Evolutionary conservation across 2,888 invertebrate genomes (phyloP).

Genomic region (Aphodius sticticus): DNA sequence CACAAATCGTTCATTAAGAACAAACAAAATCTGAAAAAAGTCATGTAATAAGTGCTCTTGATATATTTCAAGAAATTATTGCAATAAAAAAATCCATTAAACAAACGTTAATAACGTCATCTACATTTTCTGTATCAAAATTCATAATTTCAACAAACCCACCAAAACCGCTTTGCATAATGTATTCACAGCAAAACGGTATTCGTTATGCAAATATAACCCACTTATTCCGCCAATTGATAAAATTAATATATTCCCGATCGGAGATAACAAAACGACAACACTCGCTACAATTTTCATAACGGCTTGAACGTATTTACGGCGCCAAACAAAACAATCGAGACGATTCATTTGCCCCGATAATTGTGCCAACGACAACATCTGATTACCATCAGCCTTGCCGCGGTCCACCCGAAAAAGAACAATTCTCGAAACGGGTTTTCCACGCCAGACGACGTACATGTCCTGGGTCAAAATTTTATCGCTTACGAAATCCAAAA

Average conservation of each 20-base stretch:
- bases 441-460: background rate
- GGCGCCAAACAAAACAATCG: background rate
- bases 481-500: background rate
- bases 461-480: constrained; percentile 4
- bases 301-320: background rate
- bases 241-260: background rate
- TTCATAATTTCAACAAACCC: too few species aligned
- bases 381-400: background rate
- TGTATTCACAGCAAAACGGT: background rate
- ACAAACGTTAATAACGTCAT: too few species aligned
- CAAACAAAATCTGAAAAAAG: too few species aligned
- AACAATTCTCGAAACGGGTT: background rate
- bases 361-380: background rate
- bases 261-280: background rate
- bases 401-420: background rate
- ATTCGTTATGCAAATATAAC: background rate
- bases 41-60: too few species aligned
- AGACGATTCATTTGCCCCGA: background rate
- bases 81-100: too few species aligned
- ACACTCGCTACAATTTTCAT: background rate
- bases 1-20: too few species aligned
- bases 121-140: too few species aligned
- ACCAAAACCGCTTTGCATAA: too few species aligned
- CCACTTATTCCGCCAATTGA: background rate
- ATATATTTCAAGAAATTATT: too few species aligned